These are phyloP conservation scores for Nematopogon swammerdamellus DNA, from an alignment of 2,888 invertebrate genomes.

Conservation along the genomic window DNA sequence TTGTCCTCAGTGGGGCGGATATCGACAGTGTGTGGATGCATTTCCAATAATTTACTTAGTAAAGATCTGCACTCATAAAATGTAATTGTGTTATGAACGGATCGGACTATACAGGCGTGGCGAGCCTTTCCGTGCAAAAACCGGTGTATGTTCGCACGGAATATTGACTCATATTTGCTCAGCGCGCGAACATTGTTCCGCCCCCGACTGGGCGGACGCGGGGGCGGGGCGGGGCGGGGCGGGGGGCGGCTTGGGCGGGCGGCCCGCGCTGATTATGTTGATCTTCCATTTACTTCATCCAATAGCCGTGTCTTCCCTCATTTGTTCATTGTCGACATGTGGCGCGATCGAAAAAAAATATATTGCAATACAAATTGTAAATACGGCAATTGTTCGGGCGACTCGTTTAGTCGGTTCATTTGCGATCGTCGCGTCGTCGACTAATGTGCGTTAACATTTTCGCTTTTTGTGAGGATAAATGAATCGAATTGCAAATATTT, in stretches of 20 bases:
- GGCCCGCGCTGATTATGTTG: neutral
- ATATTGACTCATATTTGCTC: neutral
- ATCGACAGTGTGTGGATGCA: too few species aligned
- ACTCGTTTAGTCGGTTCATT: too few species aligned
- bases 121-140: neutral
- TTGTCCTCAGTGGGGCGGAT: too few species aligned
- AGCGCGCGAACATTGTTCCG: neutral
- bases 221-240: neutral
- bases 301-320: neutral
- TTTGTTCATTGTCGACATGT: neutral
- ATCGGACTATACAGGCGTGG: neutral
- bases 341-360: neutral
- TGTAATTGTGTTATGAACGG: too few species aligned
- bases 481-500: too few species aligned
- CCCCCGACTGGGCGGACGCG: neutral
- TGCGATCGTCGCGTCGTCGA: too few species aligned
- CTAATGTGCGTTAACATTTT: too few species aligned
- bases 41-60: too few species aligned
- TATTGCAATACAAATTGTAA: too few species aligned
- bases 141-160: neutral
- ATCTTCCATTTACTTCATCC: neutral
- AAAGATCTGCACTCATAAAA: too few species aligned
- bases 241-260: neutral
- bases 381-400: too few species aligned
- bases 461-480: too few species aligned